Evolutionary conservation across 2,888 invertebrate species (phyloP).

Genomic region (Acanthosepion esculentum): DNA sequence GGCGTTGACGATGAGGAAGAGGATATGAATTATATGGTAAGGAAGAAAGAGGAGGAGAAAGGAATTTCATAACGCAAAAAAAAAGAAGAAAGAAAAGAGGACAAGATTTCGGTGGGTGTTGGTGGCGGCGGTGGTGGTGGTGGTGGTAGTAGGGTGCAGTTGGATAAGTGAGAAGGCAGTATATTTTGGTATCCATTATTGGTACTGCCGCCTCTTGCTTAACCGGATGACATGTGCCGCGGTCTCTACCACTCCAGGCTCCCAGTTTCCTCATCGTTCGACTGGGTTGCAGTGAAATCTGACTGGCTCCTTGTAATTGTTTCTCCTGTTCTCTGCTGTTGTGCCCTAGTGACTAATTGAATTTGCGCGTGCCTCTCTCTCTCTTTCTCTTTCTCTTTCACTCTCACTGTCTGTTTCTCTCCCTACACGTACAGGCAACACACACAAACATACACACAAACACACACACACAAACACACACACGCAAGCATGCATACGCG

Average conservation of each 20-base stretch:
- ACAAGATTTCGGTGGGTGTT: no score
- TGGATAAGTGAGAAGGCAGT: not conserved
- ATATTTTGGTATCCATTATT: conserved; percentile 17
- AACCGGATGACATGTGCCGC: not conserved
- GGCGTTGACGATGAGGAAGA: not conserved
- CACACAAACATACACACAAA: no score
- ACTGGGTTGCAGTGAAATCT: not conserved
- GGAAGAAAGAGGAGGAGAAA: not conserved
- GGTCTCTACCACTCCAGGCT: not conserved
- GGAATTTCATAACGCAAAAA: not conserved
- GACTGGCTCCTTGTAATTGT: not conserved
- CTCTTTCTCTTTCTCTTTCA: not conserved
- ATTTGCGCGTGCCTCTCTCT: not conserved
- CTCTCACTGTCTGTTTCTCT: not conserved
- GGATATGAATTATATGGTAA: not conserved
- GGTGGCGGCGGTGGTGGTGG: not conserved
- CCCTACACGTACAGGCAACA: not conserved
- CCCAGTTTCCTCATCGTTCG: not conserved
- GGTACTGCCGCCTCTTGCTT: not conserved
- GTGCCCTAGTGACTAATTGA: not conserved
- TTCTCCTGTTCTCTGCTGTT: not conserved
- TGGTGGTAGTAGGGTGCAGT: not conserved
- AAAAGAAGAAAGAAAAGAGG: not conserved
- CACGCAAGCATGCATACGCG: no score
- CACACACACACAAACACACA: no score